A percentile compares a stretch with the other conserved stretches of the same genome.
Evolutionary conservation across 2,113 vertebrate species (phyloP).

Genomic region (Drymodes brunneopygia): DNA sequence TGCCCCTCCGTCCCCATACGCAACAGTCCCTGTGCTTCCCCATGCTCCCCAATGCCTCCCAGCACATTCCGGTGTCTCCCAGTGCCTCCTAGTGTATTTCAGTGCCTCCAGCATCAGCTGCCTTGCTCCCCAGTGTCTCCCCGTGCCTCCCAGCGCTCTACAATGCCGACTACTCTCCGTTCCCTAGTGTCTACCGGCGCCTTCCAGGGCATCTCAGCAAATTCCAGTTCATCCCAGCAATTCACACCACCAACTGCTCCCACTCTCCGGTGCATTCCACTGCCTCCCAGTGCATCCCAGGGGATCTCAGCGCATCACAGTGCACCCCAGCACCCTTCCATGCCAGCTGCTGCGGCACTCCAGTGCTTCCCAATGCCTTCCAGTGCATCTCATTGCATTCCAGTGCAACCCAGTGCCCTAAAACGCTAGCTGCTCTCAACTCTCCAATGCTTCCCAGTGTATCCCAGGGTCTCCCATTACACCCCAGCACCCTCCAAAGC

Average conservation of each 20-base stretch:
- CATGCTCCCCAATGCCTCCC: not conserved
- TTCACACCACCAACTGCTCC: not conserved
- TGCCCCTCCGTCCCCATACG: not conserved
- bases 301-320: not conserved
- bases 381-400: not conserved
- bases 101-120: not conserved
- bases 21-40: not conserved
- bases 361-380: not conserved
- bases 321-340: not conserved
- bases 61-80: not conserved
- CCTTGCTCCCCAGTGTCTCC: not conserved
- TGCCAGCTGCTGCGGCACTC: not conserved
- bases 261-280: not conserved
- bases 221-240: not conserved
- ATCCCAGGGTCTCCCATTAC: not conserved
- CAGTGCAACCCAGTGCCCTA: not conserved
- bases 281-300: not conserved
- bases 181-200: not conserved
- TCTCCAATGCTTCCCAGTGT: not conserved
- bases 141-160: not conserved
- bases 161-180: not conserved
- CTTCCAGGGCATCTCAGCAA: not conserved
- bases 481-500: not conserved
- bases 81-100: not conserved
- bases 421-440: not conserved